These are phyloP conservation scores for Mystacides longicornis DNA, from an alignment of 2,888 invertebrate genomes.

Conservation along the genomic window DNA sequence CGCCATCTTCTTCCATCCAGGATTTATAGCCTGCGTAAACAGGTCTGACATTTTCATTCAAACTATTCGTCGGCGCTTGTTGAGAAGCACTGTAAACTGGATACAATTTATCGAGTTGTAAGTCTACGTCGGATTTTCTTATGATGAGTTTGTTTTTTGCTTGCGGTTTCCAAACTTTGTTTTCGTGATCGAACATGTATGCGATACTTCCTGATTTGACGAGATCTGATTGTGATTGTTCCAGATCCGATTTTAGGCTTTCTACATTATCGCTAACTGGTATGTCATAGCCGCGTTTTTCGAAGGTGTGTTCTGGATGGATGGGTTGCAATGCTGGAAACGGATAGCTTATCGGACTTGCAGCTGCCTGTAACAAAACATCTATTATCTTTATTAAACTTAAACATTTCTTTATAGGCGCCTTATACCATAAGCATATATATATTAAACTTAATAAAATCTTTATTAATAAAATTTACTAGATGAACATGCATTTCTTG, in stretches of 20 bases:
- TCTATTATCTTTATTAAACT: constrained; percentile 30
- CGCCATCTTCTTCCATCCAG: constrained; percentile 9
- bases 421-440: too few species aligned
- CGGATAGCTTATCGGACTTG: constrained; percentile 70
- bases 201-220: constrained; percentile 35
- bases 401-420: too few species aligned
- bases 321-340: constrained; percentile 40
- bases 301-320: constrained; percentile 39
- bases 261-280: constrained; percentile 29
- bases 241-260: constrained; percentile 23
- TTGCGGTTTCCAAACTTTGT: constrained; percentile 25
- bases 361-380: constrained; percentile 56
- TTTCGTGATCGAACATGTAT: constrained; percentile 26
- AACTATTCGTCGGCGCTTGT: background rate
- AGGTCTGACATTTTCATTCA: background rate
- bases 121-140: constrained; percentile 13
- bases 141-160: constrained; percentile 2
- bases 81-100: constrained; percentile 23
- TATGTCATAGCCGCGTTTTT: constrained; percentile 36
- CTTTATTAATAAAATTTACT: too few species aligned
- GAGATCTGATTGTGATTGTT: constrained; percentile 4
- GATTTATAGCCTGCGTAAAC: constrained; percentile 6
- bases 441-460: too few species aligned
- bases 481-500: too few species aligned
- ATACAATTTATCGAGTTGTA: constrained; percentile 18